phyloP scores from a whole-genome alignment of 1,140 invertebrate species.

The Semibalanus balanoides region DNA sequence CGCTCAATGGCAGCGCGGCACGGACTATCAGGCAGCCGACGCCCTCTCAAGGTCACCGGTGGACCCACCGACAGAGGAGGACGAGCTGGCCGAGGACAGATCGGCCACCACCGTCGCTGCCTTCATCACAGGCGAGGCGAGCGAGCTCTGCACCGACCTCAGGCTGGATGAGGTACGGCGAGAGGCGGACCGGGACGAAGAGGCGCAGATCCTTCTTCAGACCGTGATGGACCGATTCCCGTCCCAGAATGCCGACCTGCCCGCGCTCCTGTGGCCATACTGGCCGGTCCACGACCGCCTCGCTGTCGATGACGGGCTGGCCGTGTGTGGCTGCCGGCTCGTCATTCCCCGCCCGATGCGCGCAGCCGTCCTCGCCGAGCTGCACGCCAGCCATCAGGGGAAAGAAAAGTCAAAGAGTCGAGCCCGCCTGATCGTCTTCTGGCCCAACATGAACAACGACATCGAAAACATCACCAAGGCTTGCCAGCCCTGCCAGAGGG shows the following conservation, averaged over 20 bases:
- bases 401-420: slow-evolving; percentile 1
- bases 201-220: not conserved
- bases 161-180: slow-evolving; percentile 5
- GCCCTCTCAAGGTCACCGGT: slow-evolving; percentile 10
- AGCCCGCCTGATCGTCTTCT: slow-evolving; percentile 6
- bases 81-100: slow-evolving; percentile 3
- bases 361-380: not conserved
- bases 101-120: not conserved
- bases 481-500: not conserved
- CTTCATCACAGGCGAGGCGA: no score
- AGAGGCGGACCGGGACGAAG: not conserved
- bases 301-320: slow-evolving; percentile 8
- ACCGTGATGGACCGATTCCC: slow-evolving; percentile 8
- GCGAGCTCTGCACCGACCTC: slow-evolving; percentile 1
- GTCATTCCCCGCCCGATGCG: slow-evolving; percentile 8
- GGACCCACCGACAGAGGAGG: slow-evolving; percentile 9
- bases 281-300: slow-evolving; percentile 8
- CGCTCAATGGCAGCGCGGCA: slow-evolving; percentile 12
- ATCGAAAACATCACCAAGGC: slow-evolving; percentile 5
- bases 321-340: slow-evolving; percentile 7
- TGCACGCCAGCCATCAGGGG: slow-evolving; percentile 8
- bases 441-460: slow-evolving; percentile 9
- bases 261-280: not conserved
- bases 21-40: slow-evolving; percentile 11
- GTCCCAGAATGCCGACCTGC: not conserved